Conservation (phyloP, 2,797 vertebrate genomes). For the Acanthornis magna region DNA sequence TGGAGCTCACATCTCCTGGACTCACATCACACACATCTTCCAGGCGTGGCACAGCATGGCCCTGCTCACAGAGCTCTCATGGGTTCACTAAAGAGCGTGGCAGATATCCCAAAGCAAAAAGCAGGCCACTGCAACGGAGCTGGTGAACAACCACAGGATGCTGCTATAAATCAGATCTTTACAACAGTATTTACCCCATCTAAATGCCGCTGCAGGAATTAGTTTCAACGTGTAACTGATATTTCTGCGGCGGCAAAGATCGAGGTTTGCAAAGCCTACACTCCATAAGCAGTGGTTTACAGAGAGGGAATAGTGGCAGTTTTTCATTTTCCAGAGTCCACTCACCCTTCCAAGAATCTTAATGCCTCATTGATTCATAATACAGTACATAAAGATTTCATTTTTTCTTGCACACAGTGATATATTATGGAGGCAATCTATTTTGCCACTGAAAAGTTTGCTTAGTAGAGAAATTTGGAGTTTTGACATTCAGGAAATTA, state of each 20-base stretch:
- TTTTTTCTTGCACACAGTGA: conserved; percentile 78
- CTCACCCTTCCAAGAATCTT: conserved; percentile 79
- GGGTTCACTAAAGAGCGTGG: background rate
- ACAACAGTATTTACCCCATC: conserved; percentile 41
- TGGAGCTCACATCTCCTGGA: background rate
- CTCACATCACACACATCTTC: accelerated
- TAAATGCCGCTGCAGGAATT: conserved; percentile 50
- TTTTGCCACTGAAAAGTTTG: conserved; percentile 82
- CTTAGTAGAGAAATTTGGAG: conserved; percentile 79
- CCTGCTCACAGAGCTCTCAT: accelerated
- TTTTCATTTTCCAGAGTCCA: conserved; percentile 80
- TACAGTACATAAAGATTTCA: conserved; percentile 81
- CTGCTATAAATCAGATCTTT: conserved; percentile 44
- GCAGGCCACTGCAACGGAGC: background rate
- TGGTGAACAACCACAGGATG: conserved; percentile 34
- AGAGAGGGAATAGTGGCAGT: conserved; percentile 70
- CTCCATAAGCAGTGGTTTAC: conserved; percentile 61
- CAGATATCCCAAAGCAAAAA: background rate
- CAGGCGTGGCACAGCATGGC: accelerated
- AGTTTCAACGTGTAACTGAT: conserved; percentile 49
- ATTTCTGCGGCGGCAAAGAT: conserved; percentile 32
- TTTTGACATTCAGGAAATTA: conserved; percentile 83
- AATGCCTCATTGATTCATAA: conserved; percentile 85
- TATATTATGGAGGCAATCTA: conserved; percentile 80
- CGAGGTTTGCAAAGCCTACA: conserved; percentile 40